Conservation (phyloP, 2,797 vertebrate genomes). For the Channa striata region DNA sequence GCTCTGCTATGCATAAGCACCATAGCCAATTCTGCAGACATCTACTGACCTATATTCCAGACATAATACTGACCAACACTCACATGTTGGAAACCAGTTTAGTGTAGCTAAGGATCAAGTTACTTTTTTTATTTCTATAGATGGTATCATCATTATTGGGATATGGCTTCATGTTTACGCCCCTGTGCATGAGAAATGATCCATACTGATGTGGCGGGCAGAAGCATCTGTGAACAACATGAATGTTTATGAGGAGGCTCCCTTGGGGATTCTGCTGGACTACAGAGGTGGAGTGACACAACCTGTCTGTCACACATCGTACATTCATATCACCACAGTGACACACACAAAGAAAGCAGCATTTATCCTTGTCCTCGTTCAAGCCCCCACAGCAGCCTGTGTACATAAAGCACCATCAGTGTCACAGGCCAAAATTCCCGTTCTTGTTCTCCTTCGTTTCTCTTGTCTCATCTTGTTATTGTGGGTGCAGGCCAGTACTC, state of each 20-base stretch:
- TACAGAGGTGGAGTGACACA: slow-evolving; percentile 35
- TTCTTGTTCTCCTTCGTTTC: neutral
- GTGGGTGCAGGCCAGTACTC: neutral
- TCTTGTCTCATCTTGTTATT: neutral
- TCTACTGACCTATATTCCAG: neutral
- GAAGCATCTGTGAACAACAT: slow-evolving; percentile 57
- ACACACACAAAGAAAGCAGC: slow-evolving; percentile 19
- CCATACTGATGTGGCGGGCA: slow-evolving; percentile 1
- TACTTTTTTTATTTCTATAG: neutral
- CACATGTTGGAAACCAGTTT: neutral
- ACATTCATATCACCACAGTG: slow-evolving; percentile 21
- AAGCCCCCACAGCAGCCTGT: neutral
- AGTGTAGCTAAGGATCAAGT: slow-evolving; percentile 3
- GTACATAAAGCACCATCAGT: neutral
- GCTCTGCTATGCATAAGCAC: neutral
- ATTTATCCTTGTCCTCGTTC: slow-evolving; percentile 13
- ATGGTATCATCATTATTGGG: slow-evolving; percentile 1
- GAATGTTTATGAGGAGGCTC: slow-evolving; percentile 65
- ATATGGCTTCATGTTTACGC: slow-evolving; percentile 10
- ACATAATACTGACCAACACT: no score
- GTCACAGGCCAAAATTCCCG: neutral
- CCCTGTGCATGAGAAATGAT: slow-evolving; percentile 23
- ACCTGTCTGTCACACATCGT: slow-evolving; percentile 26
- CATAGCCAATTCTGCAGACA: slow-evolving; percentile 6
- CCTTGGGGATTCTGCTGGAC: slow-evolving; percentile 26